Conservation (phyloP, 1,140 invertebrate genomes). For the Cyphomyrmex costatus region DNA sequence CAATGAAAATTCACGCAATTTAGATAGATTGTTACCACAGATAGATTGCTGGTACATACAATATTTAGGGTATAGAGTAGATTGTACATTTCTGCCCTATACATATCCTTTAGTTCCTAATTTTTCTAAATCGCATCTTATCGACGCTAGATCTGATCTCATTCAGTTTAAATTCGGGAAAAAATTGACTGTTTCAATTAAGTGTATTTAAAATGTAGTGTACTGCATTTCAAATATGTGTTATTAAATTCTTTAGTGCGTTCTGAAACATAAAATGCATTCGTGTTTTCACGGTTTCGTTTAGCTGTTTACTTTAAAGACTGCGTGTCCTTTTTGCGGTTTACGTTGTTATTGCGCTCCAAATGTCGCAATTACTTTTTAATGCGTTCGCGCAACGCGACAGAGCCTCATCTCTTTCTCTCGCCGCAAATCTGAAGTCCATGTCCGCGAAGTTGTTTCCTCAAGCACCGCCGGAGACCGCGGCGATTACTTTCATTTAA, state of each 20-base stretch:
- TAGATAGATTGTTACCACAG: conserved; percentile 52
- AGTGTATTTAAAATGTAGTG: background rate
- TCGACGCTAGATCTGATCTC: background rate
- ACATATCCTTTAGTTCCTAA: background rate
- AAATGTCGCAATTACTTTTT: conserved; percentile 23
- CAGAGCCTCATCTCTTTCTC: conserved; percentile 4
- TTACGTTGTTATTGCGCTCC: background rate
- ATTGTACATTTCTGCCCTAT: background rate
- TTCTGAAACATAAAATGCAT: background rate
- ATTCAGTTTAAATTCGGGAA: background rate
- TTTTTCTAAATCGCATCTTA: conserved; percentile 11
- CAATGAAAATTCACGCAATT: conserved; percentile 59
- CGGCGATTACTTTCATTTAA: conserved; percentile 41
- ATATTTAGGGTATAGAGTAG: background rate
- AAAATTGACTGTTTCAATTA: background rate
- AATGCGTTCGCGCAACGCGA: background rate
- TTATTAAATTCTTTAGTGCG: background rate
- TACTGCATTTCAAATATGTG: background rate
- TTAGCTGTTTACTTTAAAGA: background rate
- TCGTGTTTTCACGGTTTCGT: background rate
- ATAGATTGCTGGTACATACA: conserved; percentile 41
- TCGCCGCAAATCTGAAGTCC: conserved; percentile 1
- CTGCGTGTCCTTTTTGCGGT: background rate
- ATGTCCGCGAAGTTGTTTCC: background rate
- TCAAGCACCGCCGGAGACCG: background rate